A percentile compares a stretch with the other conserved stretches of the same genome.
Conservation (phyloP, 2,888 invertebrate species). For the Campopleginae sp. region DNA sequence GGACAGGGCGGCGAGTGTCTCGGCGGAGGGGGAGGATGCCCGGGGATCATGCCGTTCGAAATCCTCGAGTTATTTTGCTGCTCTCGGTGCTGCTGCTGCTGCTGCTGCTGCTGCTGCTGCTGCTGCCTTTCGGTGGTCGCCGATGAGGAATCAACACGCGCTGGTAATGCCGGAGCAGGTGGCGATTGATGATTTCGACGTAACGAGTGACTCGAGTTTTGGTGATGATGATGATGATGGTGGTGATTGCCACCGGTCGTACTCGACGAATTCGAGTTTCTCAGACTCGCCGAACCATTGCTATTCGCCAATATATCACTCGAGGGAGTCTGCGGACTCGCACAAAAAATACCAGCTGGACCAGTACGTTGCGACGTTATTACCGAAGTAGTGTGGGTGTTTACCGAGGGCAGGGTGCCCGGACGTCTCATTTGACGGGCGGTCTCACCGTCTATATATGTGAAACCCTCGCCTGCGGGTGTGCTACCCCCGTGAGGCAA, state of each 20-base stretch:
- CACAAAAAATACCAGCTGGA: constrained; percentile 57
- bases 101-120: constrained; percentile 57
- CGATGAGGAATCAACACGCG: constrained; percentile 73
- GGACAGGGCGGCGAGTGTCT: constrained; percentile 71
- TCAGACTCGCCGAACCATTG: constrained; percentile 55
- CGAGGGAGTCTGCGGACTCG: constrained; percentile 55
- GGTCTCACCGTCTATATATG: constrained; percentile 89
- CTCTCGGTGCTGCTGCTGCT: constrained; percentile 51
- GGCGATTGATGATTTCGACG: constrained; percentile 67
- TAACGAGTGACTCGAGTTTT: constrained; percentile 76
- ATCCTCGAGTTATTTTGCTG: constrained; percentile 61
- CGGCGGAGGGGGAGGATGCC: constrained; percentile 65
- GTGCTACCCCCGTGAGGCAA: constrained; percentile 88
- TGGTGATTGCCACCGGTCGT: constrained; percentile 24
- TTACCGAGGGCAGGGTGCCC: constrained; percentile 81
- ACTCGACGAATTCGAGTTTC: constrained; percentile 40
- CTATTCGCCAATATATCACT: constrained; percentile 35
- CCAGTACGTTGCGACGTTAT: constrained; percentile 65
- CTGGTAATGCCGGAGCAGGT: constrained; percentile 73
- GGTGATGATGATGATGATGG: constrained; percentile 72
- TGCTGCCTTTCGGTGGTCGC: constrained; percentile 68
- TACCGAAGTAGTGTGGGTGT: constrained; percentile 63
- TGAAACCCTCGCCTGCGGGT: constrained; percentile 90
- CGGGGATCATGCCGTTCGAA: constrained; percentile 66
- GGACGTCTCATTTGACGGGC: constrained; percentile 86